A percentile compares a stretch with the other conserved stretches of the same genome.
Conservation (phyloP, 2,888 invertebrate genomes). For the Torymus auratus region DNA sequence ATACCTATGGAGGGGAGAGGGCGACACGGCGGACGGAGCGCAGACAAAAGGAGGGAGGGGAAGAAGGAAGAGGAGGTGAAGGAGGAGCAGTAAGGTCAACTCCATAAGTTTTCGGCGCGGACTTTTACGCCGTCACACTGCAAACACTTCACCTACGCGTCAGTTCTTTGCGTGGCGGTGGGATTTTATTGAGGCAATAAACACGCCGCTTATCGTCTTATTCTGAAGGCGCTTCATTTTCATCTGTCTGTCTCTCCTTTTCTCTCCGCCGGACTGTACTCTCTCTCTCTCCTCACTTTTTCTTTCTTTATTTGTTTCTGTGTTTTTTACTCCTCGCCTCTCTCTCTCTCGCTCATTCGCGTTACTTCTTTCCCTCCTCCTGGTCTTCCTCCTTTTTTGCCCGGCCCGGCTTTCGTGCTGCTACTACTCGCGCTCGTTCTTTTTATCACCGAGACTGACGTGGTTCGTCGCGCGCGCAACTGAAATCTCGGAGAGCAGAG, state of each 20-base stretch:
- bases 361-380: conserved; percentile 40
- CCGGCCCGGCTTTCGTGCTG: conserved; percentile 55
- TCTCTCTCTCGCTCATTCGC: conserved; percentile 9
- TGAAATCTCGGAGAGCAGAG: conserved; percentile 35
- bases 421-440: conserved; percentile 1
- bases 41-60: conserved; percentile 12
- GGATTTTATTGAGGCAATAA: conserved; percentile 55
- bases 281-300: background rate
- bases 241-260: conserved; percentile 2
- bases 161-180: conserved; percentile 27
- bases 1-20: background rate
- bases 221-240: conserved; percentile 48
- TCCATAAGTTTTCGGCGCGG: conserved; percentile 50
- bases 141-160: conserved; percentile 54
- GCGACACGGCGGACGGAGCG: background rate
- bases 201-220: conserved; percentile 52
- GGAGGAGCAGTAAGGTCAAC: conserved; percentile 47
- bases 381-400: background rate
- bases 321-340: conserved; percentile 20
- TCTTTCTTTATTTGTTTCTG: conserved; percentile 30
- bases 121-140: conserved; percentile 55
- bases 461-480: conserved; percentile 51
- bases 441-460: conserved; percentile 48
- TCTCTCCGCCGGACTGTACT: background rate
- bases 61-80: background rate